A percentile compares a stretch with the other conserved stretches of the same genome.
Conservation (phyloP, 2,888 invertebrate genomes). For the Plagodis pulveraria region DNA sequence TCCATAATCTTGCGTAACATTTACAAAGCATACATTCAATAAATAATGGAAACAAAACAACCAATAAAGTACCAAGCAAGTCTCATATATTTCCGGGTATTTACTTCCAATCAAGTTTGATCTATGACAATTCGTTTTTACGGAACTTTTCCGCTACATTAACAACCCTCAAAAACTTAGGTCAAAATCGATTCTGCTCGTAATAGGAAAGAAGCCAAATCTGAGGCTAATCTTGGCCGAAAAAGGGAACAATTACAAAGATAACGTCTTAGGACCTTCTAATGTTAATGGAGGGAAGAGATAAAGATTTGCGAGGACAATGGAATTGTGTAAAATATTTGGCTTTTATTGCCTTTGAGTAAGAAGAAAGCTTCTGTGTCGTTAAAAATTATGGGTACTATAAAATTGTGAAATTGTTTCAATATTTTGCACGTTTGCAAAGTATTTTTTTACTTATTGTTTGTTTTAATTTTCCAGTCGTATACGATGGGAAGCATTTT, state of each 20-base stretch:
- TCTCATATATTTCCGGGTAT: constrained; percentile 2
- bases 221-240: constrained; percentile 55
- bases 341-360: constrained; percentile 16
- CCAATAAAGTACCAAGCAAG: not conserved
- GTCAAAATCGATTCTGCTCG: constrained; percentile 3
- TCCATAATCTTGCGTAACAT: too few relatives aligned
- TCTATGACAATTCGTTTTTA: constrained; percentile 14
- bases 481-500: too few relatives aligned
- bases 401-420: not conserved
- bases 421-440: too few relatives aligned
- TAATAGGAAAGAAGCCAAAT: constrained; percentile 42
- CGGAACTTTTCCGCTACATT: constrained; percentile 17
- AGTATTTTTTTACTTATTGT: too few relatives aligned
- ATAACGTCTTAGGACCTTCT: constrained; percentile 59
- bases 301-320: constrained; percentile 40
- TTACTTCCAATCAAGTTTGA: constrained; percentile 12
- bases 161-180: constrained; percentile 4
- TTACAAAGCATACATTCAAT: too few relatives aligned
- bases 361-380: constrained; percentile 8
- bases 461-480: too few relatives aligned
- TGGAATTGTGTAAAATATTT: constrained; percentile 29
- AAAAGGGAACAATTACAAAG: constrained; percentile 63
- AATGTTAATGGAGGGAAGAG: constrained; percentile 49
- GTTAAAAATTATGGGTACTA: constrained; percentile 7
- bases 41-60: not conserved